Conservation (phyloP, 2,113 vertebrate genomes). For the Crypturellus undulatus region DNA sequence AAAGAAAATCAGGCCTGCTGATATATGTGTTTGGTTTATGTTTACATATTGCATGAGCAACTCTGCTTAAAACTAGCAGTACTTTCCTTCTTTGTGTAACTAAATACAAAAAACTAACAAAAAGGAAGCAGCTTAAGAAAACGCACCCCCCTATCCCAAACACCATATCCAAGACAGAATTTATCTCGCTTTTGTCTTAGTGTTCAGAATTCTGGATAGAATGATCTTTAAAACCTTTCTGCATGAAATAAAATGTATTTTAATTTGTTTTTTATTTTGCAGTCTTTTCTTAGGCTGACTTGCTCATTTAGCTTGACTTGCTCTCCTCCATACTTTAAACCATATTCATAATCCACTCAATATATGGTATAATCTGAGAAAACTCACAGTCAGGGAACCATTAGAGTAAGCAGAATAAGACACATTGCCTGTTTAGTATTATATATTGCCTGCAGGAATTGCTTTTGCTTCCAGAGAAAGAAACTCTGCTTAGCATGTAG, state of each 20-base stretch:
- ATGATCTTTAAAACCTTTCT: not conserved
- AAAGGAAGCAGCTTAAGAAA: not conserved
- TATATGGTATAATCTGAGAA: constrained; percentile 12
- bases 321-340: not conserved
- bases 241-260: accelerated
- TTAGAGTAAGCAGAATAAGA: constrained; percentile 32
- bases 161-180: not conserved
- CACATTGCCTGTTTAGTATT: constrained; percentile 21
- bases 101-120: not conserved
- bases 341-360: not conserved
- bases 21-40: not conserved
- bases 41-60: not conserved
- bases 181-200: not conserved
- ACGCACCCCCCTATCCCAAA: not conserved
- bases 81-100: not conserved
- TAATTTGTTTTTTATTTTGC: not conserved
- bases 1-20: accelerated
- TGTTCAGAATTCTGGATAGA: not conserved
- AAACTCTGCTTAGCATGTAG: constrained; percentile 24
- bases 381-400: not conserved
- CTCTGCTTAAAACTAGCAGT: not conserved
- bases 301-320: not conserved
- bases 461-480: constrained; percentile 20
- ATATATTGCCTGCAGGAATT: constrained; percentile 31
- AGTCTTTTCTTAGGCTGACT: not conserved